A percentile compares a stretch with the other conserved stretches of the same genome.
These are phyloP conservation scores for Myotis vivesi DNA, from an alignment of 2,797 vertebrate species.

Conservation along the genomic window DNA sequence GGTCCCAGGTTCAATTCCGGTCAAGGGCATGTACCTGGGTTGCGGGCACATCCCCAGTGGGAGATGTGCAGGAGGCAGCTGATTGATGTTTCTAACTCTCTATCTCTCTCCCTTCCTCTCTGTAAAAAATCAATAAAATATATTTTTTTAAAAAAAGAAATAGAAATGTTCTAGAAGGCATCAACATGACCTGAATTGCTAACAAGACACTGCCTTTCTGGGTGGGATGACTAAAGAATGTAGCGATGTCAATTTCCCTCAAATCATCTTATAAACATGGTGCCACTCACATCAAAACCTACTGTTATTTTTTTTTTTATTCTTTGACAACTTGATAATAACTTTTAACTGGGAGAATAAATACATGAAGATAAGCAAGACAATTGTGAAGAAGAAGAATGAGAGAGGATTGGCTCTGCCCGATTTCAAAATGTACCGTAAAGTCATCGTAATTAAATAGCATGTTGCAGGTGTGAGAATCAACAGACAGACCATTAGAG, in stretches of 20 bases:
- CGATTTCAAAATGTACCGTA: constrained; percentile 47
- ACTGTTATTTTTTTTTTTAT: background rate
- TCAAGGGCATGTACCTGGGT: too few relatives aligned
- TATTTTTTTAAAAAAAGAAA: too few relatives aligned
- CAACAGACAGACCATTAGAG: background rate
- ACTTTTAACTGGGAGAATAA: constrained; percentile 56
- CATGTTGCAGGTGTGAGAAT: background rate
- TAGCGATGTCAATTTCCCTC: constrained; percentile 28
- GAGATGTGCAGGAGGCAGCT: too few relatives aligned
- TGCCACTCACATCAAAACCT: constrained; percentile 48
- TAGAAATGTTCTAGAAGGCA: background rate
- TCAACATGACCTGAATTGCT: background rate
- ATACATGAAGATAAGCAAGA: constrained; percentile 48
- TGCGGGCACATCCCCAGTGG: too few relatives aligned
- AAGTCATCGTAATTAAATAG: constrained; percentile 51
- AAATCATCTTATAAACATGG: constrained; percentile 13
- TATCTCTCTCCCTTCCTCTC: too few relatives aligned
- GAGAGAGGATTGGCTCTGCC: constrained; percentile 13
- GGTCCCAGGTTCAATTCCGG: too few relatives aligned
- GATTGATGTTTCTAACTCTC: too few relatives aligned
- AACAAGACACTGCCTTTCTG: background rate
- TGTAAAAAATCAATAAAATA: too few relatives aligned
- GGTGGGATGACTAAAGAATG: constrained; percentile 41
- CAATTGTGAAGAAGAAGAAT: constrained; percentile 37
- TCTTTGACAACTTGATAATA: constrained; percentile 65